phyloP scores from a whole-genome alignment of 2,797 vertebrate species.

The Chrosomus eos region DNA sequence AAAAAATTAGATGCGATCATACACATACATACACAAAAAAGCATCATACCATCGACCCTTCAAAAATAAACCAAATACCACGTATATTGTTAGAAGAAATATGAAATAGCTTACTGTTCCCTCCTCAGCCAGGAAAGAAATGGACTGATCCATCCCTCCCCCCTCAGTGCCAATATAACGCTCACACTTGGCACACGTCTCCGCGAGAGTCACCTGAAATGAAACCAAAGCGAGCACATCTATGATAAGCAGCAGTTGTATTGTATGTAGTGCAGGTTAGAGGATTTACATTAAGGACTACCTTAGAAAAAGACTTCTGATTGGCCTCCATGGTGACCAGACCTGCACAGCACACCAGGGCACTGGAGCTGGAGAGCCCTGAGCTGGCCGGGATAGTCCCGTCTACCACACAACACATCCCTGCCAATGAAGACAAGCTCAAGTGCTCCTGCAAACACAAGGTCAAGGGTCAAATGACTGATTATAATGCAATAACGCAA shows the following conservation, averaged over 20 bases:
- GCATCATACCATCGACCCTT: not conserved
- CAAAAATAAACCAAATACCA: not conserved
- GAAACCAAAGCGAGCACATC: conserved; percentile 35
- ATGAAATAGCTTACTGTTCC: conserved; percentile 83
- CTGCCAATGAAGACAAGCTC: conserved; percentile 77
- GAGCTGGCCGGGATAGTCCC: conserved; percentile 93
- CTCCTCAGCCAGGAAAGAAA: conserved; percentile 94
- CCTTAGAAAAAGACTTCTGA: conserved; percentile 90
- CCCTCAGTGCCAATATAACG: conserved; percentile 95
- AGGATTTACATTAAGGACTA: conserved; percentile 65
- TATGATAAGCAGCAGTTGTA: not conserved
- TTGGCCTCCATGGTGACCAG: conserved; percentile 88
- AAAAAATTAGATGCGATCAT: not conserved
- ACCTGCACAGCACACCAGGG: conserved; percentile 94
- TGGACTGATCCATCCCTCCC: conserved; percentile 98
- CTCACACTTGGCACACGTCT: conserved; percentile 92
- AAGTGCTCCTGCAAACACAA: conserved; percentile 84
- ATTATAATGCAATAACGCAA: not conserved
- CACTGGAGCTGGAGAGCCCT: conserved; percentile 96
- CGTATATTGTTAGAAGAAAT: conserved; percentile 35
- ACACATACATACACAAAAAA: not conserved
- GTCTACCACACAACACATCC: conserved; percentile 92
- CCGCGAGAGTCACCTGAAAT: conserved; percentile 88
- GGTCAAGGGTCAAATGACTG: conserved; percentile 54
- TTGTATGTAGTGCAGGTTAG: not conserved